Evolutionary conservation across 2,888 invertebrate genomes (phyloP).

Genomic region (Dicranocentrus wangi): DNA sequence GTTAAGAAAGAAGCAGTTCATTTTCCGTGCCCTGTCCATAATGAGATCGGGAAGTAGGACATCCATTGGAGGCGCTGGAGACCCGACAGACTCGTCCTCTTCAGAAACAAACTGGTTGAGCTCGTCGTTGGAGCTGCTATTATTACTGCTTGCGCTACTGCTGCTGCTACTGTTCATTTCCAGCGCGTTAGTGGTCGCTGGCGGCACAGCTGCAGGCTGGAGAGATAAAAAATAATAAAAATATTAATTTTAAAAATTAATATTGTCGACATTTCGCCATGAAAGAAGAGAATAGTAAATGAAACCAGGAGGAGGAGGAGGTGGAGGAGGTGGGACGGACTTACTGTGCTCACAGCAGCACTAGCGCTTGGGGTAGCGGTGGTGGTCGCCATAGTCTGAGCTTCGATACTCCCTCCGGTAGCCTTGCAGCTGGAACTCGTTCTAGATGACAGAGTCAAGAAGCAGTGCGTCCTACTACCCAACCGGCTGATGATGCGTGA

Average conservation of each 20-base stretch:
- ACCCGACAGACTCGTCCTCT: conserved; percentile 57
- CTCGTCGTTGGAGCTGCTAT: conserved; percentile 57
- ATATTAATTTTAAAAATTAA: background rate
- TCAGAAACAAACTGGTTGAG: conserved; percentile 60
- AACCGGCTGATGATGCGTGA: background rate
- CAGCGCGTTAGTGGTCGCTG: conserved; percentile 35
- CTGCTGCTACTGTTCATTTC: conserved; percentile 57
- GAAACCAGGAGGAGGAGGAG: too few species aligned
- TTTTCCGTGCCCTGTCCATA: conserved; percentile 55
- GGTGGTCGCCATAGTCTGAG: conserved; percentile 28
- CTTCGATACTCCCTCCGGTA: conserved; percentile 6
- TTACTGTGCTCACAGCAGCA: conserved; percentile 20
- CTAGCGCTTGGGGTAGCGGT: conserved; percentile 33
- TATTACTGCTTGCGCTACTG: conserved; percentile 55
- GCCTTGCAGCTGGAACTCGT: background rate
- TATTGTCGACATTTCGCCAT: background rate
- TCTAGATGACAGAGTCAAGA: conserved; percentile 12
- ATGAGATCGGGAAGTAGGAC: conserved; percentile 57
- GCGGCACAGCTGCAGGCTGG: background rate
- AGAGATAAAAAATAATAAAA: background rate
- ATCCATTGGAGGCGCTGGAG: conserved; percentile 48
- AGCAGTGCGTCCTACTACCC: background rate
- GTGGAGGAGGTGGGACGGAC: too few species aligned
- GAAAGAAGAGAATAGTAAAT: too few species aligned
- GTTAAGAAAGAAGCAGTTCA: conserved; percentile 61